These are phyloP conservation scores for Tapirus terrestris DNA, from an alignment of 2,113 vertebrate species.

Conservation along the genomic window DNA sequence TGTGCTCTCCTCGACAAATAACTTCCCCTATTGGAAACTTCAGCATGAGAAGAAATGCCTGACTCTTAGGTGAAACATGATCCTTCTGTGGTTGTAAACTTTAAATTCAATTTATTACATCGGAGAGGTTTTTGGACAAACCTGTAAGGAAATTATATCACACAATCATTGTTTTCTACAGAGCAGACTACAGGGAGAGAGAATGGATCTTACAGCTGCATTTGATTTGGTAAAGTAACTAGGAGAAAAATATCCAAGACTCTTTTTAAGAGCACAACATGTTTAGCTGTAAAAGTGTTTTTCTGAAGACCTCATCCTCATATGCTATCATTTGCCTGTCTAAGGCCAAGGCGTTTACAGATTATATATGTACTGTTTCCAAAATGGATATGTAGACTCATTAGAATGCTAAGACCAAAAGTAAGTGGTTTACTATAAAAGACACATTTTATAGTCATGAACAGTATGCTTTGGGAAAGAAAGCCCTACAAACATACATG, in stretches of 20 bases:
- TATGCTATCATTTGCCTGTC: constrained; percentile 71
- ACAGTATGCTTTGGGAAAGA: constrained; percentile 38
- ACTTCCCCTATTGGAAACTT: constrained; percentile 64
- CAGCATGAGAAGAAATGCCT: constrained; percentile 70
- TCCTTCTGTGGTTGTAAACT: constrained; percentile 80
- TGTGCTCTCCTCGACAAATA: constrained; percentile 27
- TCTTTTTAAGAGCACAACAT: constrained; percentile 82
- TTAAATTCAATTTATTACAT: constrained; percentile 85
- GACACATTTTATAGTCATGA: constrained; percentile 69
- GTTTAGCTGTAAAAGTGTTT: constrained; percentile 85
- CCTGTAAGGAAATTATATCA: constrained; percentile 86
- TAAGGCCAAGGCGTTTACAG: constrained; percentile 71
- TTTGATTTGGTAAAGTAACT: constrained; percentile 87
- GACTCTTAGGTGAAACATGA: constrained; percentile 83
- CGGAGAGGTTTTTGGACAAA: constrained; percentile 85
- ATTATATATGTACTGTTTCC: constrained; percentile 67
- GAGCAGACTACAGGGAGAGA: constrained; percentile 82
- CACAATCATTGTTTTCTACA: constrained; percentile 84
- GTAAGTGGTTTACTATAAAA: constrained; percentile 75
- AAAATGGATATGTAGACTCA: constrained; percentile 65
- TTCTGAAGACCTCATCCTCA: constrained; percentile 77
- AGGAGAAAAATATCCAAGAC: constrained; percentile 73
- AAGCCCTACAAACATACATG: constrained; percentile 37
- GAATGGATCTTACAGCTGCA: constrained; percentile 86
- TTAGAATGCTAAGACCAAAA: constrained; percentile 66